These are phyloP conservation scores for Sebastes steindachneri DNA, from an alignment of 2,797 vertebrate species.

Conservation along the genomic window DNA sequence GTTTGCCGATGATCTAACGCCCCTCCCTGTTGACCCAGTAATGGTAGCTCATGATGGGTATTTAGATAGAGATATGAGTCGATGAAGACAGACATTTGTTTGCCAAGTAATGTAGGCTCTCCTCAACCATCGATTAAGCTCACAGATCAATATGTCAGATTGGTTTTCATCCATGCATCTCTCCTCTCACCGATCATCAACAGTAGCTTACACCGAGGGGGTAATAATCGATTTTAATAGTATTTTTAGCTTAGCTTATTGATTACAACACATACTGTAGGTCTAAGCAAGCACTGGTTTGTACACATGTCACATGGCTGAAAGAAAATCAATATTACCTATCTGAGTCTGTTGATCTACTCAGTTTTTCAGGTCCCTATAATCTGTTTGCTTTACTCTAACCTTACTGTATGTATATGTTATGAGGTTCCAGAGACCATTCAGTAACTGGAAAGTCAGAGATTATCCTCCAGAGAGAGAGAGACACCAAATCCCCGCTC, in stretches of 20 bases:
- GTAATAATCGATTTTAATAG: constrained; percentile 67
- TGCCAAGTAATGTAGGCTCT: constrained; percentile 42
- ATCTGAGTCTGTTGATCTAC: constrained; percentile 46
- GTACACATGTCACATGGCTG: constrained; percentile 33
- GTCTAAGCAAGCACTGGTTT: constrained; percentile 49
- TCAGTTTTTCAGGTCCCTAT: constrained; percentile 22
- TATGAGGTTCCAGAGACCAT: constrained; percentile 27
- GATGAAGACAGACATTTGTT: constrained; percentile 64
- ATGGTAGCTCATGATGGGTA: constrained; percentile 50
- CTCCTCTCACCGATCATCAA: constrained; percentile 48
- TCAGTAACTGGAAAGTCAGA: constrained; percentile 25
- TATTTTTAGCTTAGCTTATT: constrained; percentile 71
- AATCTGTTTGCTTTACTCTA: constrained; percentile 56
- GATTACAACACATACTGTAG: constrained; percentile 49
- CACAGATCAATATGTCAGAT: constrained; percentile 67
- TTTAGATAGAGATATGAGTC: constrained; percentile 69
- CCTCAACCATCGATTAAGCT: constrained; percentile 53
- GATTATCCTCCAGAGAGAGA: constrained; percentile 31
- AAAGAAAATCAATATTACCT: constrained; percentile 54
- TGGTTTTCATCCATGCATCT: constrained; percentile 57
- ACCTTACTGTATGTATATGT: constrained; percentile 28
- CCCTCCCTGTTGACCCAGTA: constrained; percentile 50
- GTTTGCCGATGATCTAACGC: constrained; percentile 58
- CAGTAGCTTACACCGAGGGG: constrained; percentile 44
- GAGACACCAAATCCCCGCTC: constrained; percentile 35